Percentiles rank a stretch among this genome's conserved stretches.
Conservation (phyloP, 2,797 vertebrate species). For the Sebastes taczanowskii region DNA sequence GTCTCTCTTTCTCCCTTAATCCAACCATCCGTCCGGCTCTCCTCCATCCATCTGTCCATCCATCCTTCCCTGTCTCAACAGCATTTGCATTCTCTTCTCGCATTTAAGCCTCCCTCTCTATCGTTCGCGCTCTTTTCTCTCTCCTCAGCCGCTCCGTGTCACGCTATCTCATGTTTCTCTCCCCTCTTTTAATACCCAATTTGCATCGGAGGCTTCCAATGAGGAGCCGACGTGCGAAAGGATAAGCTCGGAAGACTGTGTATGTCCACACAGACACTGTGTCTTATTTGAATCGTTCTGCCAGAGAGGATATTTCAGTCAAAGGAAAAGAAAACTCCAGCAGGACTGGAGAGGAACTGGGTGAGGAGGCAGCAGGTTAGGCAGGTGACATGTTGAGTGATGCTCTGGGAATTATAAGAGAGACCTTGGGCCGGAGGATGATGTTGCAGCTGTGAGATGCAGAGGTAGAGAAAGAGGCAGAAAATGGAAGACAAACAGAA, state of each 20-base stretch:
- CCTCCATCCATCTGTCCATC: constrained; percentile 28
- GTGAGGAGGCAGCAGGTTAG: constrained; percentile 29
- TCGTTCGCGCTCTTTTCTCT: constrained; percentile 58
- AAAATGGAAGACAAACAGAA: constrained; percentile 14
- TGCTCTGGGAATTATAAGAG: constrained; percentile 31
- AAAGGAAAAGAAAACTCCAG: background rate
- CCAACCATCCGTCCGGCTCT: constrained; percentile 57
- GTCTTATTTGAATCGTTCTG: constrained; percentile 61
- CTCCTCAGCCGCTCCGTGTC: constrained; percentile 57
- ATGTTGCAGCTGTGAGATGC: constrained; percentile 42
- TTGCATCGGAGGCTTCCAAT: constrained; percentile 75
- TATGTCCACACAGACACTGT: constrained; percentile 51
- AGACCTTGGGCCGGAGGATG: constrained; percentile 42
- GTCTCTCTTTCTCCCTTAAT: constrained; percentile 64
- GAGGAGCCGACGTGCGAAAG: constrained; percentile 54
- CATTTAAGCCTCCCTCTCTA: constrained; percentile 62
- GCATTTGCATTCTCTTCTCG: constrained; percentile 82
- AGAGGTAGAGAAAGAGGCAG: background rate
- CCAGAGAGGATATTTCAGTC: constrained; percentile 27
- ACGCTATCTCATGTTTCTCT: constrained; percentile 69
- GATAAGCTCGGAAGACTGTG: constrained; percentile 53
- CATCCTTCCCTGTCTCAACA: constrained; percentile 61
- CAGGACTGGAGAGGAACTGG: background rate
- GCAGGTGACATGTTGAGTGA: constrained; percentile 53
- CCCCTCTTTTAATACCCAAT: constrained; percentile 73